Percentiles rank a stretch among this genome's conserved stretches.
Conservation (phyloP, 2,797 vertebrate genomes). For the Cynopterus sphinx region DNA sequence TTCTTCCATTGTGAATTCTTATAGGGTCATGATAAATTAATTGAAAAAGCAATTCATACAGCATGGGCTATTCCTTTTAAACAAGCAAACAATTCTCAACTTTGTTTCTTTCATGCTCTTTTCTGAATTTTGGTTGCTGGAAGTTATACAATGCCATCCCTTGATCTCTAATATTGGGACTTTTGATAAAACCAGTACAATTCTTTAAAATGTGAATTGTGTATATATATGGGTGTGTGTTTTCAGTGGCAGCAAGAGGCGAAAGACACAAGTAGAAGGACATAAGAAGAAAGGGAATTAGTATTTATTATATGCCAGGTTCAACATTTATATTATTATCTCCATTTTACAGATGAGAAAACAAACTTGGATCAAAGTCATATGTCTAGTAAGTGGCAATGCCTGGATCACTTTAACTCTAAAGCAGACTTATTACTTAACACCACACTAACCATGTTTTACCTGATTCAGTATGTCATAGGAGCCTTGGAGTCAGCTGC, state of each 20-base stretch:
- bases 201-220: not conserved
- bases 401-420: not conserved
- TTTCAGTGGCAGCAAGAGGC: not conserved
- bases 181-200: not conserved
- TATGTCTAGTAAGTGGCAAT: not conserved
- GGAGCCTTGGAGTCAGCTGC: not conserved
- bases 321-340: not conserved
- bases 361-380: not conserved
- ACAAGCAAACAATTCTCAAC: not conserved
- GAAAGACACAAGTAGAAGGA: not conserved
- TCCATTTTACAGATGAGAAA: not conserved
- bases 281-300: not conserved
- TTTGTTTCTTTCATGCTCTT: not conserved
- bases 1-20: conserved; percentile 42
- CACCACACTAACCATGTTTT: fast-evolving
- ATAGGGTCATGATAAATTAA: conserved; percentile 40
- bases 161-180: not conserved
- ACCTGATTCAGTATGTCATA: not conserved
- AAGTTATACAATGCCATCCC: not conserved
- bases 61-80: conserved; percentile 14
- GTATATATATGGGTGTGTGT: not conserved
- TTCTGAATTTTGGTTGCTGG: not conserved
- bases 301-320: not conserved
- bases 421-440: not conserved
- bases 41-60: conserved; percentile 40